phyloP scores from a whole-genome alignment of 2,888 invertebrate genomes.

The Luffia ferchaultella region DNA sequence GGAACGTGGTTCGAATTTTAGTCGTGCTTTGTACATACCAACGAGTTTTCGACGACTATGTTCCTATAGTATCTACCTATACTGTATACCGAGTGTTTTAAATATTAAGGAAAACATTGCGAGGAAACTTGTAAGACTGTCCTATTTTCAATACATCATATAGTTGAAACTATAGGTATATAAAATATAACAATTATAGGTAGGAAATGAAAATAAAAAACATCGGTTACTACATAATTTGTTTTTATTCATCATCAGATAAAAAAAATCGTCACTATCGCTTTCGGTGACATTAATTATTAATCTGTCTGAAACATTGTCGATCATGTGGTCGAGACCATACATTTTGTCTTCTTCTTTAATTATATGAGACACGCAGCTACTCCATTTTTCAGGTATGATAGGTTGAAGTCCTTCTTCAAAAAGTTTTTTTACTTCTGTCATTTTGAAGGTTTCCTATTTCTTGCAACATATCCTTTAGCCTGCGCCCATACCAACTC shows the following conservation, averaged over 20 bases:
- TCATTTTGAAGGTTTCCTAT: constrained; percentile 4
- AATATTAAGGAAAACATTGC: too few species aligned
- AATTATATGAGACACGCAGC: background rate
- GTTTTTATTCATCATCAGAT: constrained; percentile 13
- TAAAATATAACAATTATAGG: constrained; percentile 4
- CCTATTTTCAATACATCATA: too few species aligned
- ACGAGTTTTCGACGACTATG: too few species aligned
- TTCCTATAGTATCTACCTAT: too few species aligned
- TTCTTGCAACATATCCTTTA: constrained; percentile 2
- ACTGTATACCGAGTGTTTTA: too few species aligned
- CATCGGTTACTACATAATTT: constrained; percentile 13
- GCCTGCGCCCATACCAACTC: constrained; percentile 9
- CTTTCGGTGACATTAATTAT: constrained; percentile 1
- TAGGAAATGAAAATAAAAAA: constrained; percentile 14
- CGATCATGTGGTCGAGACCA: constrained; percentile 1
- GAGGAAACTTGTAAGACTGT: too few species aligned
- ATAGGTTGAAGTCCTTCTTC: background rate
- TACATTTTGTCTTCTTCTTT: constrained; percentile 1
- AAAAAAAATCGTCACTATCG: background rate
- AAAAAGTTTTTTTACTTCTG: background rate
- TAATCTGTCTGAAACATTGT: background rate
- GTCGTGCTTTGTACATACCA: too few species aligned
- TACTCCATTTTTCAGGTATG: background rate
- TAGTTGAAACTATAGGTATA: too few species aligned
- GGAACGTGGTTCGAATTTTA: too few species aligned